These are phyloP conservation scores for Phylloscopus whistleri DNA, from an alignment of 2,113 vertebrate genomes.

Conservation along the genomic window DNA sequence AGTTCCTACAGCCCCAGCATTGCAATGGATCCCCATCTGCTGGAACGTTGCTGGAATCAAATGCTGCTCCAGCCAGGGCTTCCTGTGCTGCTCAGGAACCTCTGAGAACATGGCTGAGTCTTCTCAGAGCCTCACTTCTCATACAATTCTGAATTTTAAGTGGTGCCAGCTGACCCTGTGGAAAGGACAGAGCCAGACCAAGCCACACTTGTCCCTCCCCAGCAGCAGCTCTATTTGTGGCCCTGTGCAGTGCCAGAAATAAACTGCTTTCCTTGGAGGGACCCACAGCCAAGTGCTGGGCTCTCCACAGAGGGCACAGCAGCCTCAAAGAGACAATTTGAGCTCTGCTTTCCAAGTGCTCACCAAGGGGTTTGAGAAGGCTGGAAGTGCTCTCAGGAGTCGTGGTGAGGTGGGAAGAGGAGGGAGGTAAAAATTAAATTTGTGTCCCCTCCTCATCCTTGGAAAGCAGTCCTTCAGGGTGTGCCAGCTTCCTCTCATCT, in stretches of 20 bases:
- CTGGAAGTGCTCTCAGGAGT: not conserved
- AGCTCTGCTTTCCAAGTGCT: not conserved
- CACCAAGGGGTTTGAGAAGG: not conserved
- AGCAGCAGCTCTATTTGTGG: not conserved
- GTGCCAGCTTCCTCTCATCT: not conserved
- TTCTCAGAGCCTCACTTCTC: not conserved
- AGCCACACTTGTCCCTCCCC: not conserved
- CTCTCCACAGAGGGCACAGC: not conserved
- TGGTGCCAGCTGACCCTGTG: not conserved
- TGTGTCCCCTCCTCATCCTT: not conserved
- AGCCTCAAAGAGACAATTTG: not conserved
- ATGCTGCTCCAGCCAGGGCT: not conserved
- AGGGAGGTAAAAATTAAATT: not conserved
- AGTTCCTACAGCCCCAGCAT: not conserved
- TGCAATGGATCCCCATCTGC: not conserved
- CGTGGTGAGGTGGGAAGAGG: not conserved
- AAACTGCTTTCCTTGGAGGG: slow-evolving; percentile 2
- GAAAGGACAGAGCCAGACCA: not conserved
- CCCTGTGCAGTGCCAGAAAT: not conserved
- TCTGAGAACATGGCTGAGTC: accelerated
- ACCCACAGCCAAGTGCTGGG: not conserved
- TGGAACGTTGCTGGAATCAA: not conserved
- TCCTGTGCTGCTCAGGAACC: not conserved
- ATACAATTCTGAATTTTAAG: not conserved
- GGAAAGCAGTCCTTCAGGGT: not conserved